A percentile compares a stretch with the other conserved stretches of the same genome.
phyloP scores from a whole-genome alignment of 37 sponge, comb jelly and placozoan species.

The Cliona cf. orientalis region DNA sequence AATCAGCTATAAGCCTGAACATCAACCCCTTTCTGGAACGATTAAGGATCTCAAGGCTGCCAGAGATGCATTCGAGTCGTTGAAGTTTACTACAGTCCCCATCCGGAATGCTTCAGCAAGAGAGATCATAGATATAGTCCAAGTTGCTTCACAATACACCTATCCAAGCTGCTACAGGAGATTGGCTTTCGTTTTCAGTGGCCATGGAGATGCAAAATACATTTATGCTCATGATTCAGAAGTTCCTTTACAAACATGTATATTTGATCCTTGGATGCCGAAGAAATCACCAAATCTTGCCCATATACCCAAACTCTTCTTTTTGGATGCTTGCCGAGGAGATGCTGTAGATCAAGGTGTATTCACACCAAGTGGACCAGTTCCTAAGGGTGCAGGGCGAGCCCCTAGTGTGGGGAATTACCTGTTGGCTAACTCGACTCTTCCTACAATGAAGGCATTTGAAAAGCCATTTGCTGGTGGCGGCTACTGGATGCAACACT shows the following conservation, averaged over 20 bases:
- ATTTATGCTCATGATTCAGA: constrained; percentile 9
- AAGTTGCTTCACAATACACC: neutral
- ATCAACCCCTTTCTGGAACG: neutral
- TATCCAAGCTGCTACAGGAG: constrained; percentile 27
- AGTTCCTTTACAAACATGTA: neutral
- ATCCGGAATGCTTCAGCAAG: neutral
- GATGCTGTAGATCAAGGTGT: too few species aligned
- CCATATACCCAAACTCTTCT: constrained; percentile 37
- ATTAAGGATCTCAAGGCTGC: neutral
- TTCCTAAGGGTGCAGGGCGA: neutral
- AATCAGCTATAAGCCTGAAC: neutral
- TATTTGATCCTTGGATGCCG: neutral
- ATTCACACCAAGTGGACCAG: neutral
- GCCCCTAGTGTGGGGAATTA: constrained; percentile 1
- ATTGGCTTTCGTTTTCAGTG: constrained; percentile 38
- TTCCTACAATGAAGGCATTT: constrained; percentile 21
- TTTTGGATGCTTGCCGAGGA: constrained; percentile 58
- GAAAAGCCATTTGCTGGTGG: constrained; percentile 14
- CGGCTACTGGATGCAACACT: constrained; percentile 25
- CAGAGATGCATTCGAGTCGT: neutral
- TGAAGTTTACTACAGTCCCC: constrained; percentile 19
- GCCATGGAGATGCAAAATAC: constrained; percentile 39
- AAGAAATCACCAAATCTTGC: neutral
- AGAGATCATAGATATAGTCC: constrained; percentile 3
- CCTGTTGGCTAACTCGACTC: constrained; percentile 32